phyloP scores from a whole-genome alignment of 2,888 invertebrate genomes.

The Acanthosepion esculentum region DNA sequence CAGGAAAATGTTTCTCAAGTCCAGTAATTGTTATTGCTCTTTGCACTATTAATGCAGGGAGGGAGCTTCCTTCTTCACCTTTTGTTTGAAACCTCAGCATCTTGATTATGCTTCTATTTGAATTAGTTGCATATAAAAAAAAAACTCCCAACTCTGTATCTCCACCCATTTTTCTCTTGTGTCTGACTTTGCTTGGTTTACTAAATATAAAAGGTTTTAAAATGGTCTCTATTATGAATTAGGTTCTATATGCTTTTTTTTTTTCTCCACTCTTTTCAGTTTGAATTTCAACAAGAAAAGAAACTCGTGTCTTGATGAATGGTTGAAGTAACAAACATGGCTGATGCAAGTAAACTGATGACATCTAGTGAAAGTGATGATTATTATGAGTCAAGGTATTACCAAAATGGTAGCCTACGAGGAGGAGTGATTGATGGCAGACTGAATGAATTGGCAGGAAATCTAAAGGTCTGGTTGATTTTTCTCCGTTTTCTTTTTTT shows the following conservation, averaged over 20 bases:
- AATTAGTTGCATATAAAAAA: too few species aligned
- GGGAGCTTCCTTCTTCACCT: too few species aligned
- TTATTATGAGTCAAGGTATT: not conserved
- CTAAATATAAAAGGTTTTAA: too few species aligned
- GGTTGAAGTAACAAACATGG: not conserved
- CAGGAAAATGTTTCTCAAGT: too few species aligned
- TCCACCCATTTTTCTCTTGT: too few species aligned
- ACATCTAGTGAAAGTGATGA: slow-evolving; percentile 45
- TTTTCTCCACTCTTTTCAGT: not conserved
- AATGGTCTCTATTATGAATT: too few species aligned
- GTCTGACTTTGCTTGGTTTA: too few species aligned
- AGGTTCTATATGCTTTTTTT: not conserved
- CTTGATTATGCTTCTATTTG: too few species aligned
- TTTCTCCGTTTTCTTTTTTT: not conserved
- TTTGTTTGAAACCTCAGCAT: too few species aligned
- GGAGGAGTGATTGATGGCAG: slow-evolving; percentile 58
- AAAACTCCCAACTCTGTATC: too few species aligned
- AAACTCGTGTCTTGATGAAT: not conserved
- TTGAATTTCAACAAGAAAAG: not conserved
- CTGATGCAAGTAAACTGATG: not conserved
- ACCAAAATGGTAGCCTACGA: not conserved
- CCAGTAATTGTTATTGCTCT: too few species aligned
- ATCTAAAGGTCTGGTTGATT: slow-evolving; percentile 60
- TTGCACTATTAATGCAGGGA: too few species aligned
- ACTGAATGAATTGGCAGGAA: slow-evolving; percentile 64